Conservation (phyloP, 2,113 vertebrate species). For the Ciconia boyciana region DNA sequence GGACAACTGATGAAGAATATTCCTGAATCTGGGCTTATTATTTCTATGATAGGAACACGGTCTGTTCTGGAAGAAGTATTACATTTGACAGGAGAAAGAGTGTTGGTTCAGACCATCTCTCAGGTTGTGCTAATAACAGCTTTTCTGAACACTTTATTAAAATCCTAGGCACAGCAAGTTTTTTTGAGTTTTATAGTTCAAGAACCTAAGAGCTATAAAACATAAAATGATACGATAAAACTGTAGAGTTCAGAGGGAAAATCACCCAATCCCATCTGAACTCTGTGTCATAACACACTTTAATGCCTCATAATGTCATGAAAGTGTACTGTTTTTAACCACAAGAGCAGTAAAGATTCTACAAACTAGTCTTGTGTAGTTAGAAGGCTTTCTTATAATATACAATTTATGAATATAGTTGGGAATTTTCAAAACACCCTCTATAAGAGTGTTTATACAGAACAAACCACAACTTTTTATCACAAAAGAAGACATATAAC, state of each 20-base stretch:
- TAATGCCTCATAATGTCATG: neutral
- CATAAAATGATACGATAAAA: neutral
- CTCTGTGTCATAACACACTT: neutral
- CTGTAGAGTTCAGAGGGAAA: neutral
- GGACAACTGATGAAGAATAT: neutral
- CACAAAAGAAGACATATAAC: neutral
- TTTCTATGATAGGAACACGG: neutral
- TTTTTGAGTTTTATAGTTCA: neutral
- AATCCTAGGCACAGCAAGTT: neutral
- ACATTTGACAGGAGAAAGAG: neutral
- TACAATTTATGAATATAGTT: neutral
- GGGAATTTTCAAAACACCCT: neutral
- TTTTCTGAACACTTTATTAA: neutral
- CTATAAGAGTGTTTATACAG: neutral
- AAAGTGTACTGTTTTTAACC: neutral
- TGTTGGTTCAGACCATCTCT: neutral
- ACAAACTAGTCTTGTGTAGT: neutral
- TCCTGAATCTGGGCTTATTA: neutral
- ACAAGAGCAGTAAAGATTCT: neutral
- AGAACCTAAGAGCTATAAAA: neutral
- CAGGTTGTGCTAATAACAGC: neutral
- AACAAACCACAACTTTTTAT: neutral
- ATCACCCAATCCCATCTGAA: neutral
- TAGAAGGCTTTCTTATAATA: neutral
- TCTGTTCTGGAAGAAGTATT: neutral